These are phyloP conservation scores for Melanaphis sacchari DNA, from an alignment of 1,140 invertebrate species.

Conservation along the genomic window DNA sequence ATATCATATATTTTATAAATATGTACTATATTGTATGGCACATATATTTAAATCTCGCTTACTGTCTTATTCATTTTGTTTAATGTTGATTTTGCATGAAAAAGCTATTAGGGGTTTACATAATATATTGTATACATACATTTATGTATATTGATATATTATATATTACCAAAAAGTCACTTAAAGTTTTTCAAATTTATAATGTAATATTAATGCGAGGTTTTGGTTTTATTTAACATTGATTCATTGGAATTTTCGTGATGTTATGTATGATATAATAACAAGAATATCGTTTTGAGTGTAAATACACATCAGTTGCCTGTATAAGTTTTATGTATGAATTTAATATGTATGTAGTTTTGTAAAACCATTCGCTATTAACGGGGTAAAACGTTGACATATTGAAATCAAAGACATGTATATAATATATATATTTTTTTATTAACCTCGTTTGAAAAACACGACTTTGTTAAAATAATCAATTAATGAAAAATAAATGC, in stretches of 20 bases:
- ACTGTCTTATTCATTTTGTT: conserved; percentile 8
- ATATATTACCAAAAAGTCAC: conserved; percentile 9
- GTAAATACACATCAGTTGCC: not conserved
- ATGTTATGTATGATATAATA: not conserved
- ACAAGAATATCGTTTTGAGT: not conserved
- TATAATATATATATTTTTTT: not conserved
- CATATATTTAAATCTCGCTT: not conserved
- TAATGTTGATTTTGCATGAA: conserved; percentile 50
- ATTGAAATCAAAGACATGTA: not conserved
- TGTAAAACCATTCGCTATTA: not conserved
- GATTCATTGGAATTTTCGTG: not conserved
- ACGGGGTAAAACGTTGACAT: not conserved
- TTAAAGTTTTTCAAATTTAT: conserved; percentile 36
- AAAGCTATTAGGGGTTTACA: conserved; percentile 26
- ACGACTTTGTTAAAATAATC: not conserved
- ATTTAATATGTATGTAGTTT: not conserved
- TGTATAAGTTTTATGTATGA: not conserved
- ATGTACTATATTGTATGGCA: not conserved
- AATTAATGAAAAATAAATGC: not conserved
- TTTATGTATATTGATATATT: not conserved
- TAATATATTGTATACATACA: not conserved
- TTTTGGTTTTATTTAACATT: conserved; percentile 33
- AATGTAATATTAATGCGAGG: conserved; percentile 43
- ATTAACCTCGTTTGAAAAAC: not conserved
- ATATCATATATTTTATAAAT: not conserved